Evolutionary conservation across 2,797 vertebrate genomes (phyloP).

Genomic region (Buceros bicornis): DNA sequence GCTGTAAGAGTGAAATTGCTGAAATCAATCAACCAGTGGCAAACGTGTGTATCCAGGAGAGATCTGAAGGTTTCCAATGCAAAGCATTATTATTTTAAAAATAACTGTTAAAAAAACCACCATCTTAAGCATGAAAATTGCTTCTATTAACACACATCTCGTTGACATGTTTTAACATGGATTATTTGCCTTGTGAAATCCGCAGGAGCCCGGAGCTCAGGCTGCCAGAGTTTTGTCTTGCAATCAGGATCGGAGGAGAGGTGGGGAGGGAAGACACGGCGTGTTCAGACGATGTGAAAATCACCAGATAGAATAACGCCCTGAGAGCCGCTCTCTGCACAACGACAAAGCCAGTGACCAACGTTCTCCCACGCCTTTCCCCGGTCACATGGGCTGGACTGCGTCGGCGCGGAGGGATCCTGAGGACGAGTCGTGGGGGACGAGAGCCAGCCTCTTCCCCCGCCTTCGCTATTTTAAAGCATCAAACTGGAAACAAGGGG

Average conservation of each 20-base stretch:
- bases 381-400: not conserved
- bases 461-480: not conserved
- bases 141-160: not conserved
- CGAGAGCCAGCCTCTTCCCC: not conserved
- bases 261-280: not conserved
- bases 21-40: constrained; percentile 62
- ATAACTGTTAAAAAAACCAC: not conserved
- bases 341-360: rapidly evolving
- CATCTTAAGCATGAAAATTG: constrained; percentile 43
- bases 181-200: not conserved
- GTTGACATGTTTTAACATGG: not conserved
- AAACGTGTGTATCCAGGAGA: constrained; percentile 49
- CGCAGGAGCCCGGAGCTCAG: rapidly evolving
- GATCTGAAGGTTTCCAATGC: constrained; percentile 40
- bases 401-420: not conserved
- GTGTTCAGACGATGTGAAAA: rapidly evolving
- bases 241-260: not conserved
- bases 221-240: rapidly evolving
- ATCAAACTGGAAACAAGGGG: not conserved
- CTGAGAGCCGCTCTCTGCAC: not conserved
- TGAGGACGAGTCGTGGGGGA: rapidly evolving
- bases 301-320: rapidly evolving
- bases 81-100: constrained; percentile 47
- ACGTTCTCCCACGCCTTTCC: rapidly evolving
- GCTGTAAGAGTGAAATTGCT: constrained; percentile 50